Conservation (phyloP, 2,888 invertebrate species). For the Napeogenes inachia region DNA sequence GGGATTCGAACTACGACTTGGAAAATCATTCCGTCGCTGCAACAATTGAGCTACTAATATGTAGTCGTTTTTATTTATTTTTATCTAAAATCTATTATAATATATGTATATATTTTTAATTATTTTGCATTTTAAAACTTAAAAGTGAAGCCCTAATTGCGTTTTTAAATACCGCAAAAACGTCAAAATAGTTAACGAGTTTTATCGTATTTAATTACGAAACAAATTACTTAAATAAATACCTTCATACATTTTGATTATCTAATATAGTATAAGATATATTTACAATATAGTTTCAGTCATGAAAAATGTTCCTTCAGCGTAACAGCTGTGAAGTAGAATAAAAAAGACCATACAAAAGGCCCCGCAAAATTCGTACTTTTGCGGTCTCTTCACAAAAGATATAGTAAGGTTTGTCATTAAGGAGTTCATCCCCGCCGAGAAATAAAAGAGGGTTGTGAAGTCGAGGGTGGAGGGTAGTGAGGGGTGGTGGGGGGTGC, state of each 20-base stretch:
- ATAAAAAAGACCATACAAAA: slow-evolving; percentile 74
- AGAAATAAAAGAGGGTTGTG: slow-evolving; percentile 76
- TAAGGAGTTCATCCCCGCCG: slow-evolving; percentile 77
- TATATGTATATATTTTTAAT: too few relatives aligned
- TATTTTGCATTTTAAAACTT: too few relatives aligned
- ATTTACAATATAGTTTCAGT: too few relatives aligned
- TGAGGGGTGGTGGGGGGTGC: slow-evolving; percentile 47
- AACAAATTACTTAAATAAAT: slow-evolving; percentile 9
- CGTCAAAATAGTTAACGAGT: slow-evolving; percentile 37
- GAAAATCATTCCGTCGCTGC: too few relatives aligned
- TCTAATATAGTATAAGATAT: too few relatives aligned
- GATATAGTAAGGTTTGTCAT: slow-evolving; percentile 79
- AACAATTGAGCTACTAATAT: too few relatives aligned
- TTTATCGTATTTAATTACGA: slow-evolving; percentile 24
- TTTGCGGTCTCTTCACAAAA: slow-evolving; percentile 76
- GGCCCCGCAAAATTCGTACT: slow-evolving; percentile 76
- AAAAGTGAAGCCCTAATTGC: too few relatives aligned
- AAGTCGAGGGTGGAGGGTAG: slow-evolving; percentile 41
- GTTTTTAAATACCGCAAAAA: too few relatives aligned
- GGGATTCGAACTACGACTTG: too few relatives aligned
- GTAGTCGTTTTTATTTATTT: too few relatives aligned
- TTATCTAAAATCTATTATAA: too few relatives aligned
- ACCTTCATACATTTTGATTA: slow-evolving; percentile 1
- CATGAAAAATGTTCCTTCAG: slow-evolving; percentile 9
- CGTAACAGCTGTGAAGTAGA: slow-evolving; percentile 48